phyloP scores from a whole-genome alignment of 2,888 invertebrate genomes.

The Laspeyria flexula region DNA sequence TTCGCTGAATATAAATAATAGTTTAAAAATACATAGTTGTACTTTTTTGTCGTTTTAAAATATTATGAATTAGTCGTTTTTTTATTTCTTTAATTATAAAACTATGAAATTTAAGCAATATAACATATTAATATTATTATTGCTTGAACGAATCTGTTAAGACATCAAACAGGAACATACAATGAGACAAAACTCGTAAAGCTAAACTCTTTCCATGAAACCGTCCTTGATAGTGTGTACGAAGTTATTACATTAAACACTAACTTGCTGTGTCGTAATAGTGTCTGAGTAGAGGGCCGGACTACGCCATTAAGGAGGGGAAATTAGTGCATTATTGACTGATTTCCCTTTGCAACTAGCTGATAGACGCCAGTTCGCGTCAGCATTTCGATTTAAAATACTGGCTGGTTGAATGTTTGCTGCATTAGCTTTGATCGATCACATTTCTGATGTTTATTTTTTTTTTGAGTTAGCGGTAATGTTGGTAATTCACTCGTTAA shows the following conservation, averaged over 20 bases:
- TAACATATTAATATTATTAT: not conserved
- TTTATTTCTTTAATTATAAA: too few relatives aligned
- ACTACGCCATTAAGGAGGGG: conserved; percentile 81
- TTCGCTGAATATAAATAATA: too few relatives aligned
- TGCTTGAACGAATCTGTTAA: conserved; percentile 30
- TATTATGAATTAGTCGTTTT: too few relatives aligned
- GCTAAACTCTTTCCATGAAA: conserved; percentile 49
- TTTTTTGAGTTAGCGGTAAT: conserved; percentile 40
- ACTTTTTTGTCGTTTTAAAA: too few relatives aligned
- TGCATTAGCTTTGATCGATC: conserved; percentile 62
- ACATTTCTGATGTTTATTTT: conserved; percentile 40
- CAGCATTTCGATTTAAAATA: conserved; percentile 73
- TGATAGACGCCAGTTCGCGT: conserved; percentile 70
- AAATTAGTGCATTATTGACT: conserved; percentile 86
- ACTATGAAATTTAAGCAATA: too few relatives aligned
- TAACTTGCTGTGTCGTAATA: conserved; percentile 68
- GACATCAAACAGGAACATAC: conserved; percentile 26
- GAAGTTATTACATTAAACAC: conserved; percentile 63
- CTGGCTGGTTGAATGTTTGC: conserved; percentile 58
- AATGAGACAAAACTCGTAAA: conserved; percentile 39
- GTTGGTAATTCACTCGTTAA: conserved; percentile 9
- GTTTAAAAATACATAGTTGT: too few relatives aligned
- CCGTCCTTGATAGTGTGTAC: conserved; percentile 33
- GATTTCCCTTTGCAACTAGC: conserved; percentile 84
- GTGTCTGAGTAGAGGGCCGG: conserved; percentile 63